Conservation (phyloP, 2,888 invertebrate species). For the Sabellastarte sp. region DNA sequence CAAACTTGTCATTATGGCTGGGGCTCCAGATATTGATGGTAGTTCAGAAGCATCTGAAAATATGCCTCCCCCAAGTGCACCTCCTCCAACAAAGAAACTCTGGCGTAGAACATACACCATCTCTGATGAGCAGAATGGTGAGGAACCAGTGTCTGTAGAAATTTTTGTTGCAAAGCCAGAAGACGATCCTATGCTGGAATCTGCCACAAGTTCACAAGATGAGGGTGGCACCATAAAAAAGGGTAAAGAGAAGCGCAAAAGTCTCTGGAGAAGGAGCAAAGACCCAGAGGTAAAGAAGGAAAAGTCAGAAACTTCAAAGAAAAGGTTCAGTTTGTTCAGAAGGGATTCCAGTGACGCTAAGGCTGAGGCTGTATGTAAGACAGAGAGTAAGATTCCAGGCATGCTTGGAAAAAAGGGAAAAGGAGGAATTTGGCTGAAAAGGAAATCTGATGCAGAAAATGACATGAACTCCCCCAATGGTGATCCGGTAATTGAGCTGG, state of each 20-base stretch:
- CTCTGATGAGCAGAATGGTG: constrained; percentile 15
- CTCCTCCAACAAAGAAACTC: background rate
- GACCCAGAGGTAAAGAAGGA: background rate
- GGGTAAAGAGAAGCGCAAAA: background rate
- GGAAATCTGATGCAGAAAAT: background rate
- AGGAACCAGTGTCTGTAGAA: background rate
- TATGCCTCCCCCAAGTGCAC: background rate
- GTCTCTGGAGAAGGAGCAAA: background rate
- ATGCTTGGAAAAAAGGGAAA: too few species aligned
- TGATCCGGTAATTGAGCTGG: too few species aligned
- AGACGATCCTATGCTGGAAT: background rate
- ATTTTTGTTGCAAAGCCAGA: background rate
- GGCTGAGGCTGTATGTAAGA: background rate
- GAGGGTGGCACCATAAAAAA: background rate
- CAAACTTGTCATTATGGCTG: too few species aligned
- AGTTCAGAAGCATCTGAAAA: background rate
- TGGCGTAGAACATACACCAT: constrained; percentile 26
- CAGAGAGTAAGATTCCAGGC: background rate
- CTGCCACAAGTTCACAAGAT: background rate
- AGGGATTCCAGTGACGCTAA: constrained; percentile 1
- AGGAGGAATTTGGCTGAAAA: background rate
- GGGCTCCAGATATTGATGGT: background rate
- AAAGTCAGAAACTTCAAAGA: constrained; percentile 9
- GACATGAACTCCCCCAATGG: background rate
- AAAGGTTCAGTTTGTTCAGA: constrained; percentile 19